These are phyloP conservation scores for Papilio demoleus DNA, from an alignment of 2,888 invertebrate species.

Conservation along the genomic window DNA sequence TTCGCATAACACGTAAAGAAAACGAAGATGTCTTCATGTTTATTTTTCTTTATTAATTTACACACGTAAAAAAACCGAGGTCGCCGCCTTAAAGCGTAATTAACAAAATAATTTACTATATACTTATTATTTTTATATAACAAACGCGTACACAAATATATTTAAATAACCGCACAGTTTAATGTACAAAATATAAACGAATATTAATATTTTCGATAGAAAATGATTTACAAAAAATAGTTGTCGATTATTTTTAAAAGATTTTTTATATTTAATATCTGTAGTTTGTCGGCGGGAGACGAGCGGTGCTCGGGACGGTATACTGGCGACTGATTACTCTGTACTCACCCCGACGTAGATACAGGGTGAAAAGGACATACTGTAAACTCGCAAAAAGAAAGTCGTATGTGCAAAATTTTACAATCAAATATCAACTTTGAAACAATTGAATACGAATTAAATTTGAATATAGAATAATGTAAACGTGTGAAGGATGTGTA, in stretches of 20 bases:
- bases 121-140: slow-evolving; percentile 12
- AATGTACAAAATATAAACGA: slow-evolving; percentile 19
- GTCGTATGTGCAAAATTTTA: slow-evolving; percentile 51
- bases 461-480: slow-evolving; percentile 45
- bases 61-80: slow-evolving; percentile 46
- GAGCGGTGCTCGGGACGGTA: slow-evolving; percentile 75
- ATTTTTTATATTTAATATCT: slow-evolving; percentile 49
- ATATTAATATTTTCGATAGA: neutral
- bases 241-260: slow-evolving; percentile 1
- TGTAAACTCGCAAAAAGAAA: slow-evolving; percentile 49
- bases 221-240: slow-evolving; percentile 31
- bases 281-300: slow-evolving; percentile 53
- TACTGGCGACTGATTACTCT: slow-evolving; percentile 77
- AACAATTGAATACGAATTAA: neutral
- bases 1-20: slow-evolving; percentile 90
- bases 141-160: slow-evolving; percentile 22
- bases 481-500: slow-evolving; percentile 71
- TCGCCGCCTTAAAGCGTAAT: slow-evolving; percentile 13
- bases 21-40: slow-evolving; percentile 92
- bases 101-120: slow-evolving; percentile 17
- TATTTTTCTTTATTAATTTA: slow-evolving; percentile 56
- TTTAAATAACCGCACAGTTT: slow-evolving; percentile 7
- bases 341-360: slow-evolving; percentile 68
- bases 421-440: slow-evolving; percentile 49
- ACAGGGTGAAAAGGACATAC: slow-evolving; percentile 79